Base-by-base conservation (phyloP, 2,888 invertebrate species). In the Dusona sp. region DNA sequence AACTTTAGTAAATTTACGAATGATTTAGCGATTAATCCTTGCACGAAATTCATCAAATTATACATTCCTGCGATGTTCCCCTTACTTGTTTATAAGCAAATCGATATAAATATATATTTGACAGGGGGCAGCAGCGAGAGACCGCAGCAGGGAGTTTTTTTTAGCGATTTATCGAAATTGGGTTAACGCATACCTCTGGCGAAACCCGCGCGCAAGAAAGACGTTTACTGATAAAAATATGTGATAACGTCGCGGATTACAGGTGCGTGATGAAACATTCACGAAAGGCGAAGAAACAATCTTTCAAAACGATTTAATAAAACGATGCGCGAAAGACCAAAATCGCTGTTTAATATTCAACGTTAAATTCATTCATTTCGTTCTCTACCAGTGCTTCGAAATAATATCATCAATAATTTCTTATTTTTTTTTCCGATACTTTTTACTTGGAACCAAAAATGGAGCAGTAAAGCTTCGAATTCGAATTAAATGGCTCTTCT, bases 161-260 rank as follows among this genome's bases (percentile, higher is more conserved):
- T 79, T 65, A 78, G 73, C 79, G 70, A 85, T 79, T 65, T 79
- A 70, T 75, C 57, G 75, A 72, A 85, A 85, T 85, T 85, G 79
- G 85, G 82, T 83, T 85, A 82, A 79, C 78, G 67, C 78, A 64
- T 78, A 83, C 61, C n/a, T 64, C 9, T 8, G 13, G 29, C 61
- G 16, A 4, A 16, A 25, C 13, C 61, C 29, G 29, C 61, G 25
- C 29, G 29, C 61, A 25, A 57, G 57, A 61, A 29, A 61, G 29
- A 61, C 61, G 16, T 73, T 48, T 64, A 65, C 79, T 79, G 79
- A 79, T 79, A 80, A 80, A 77, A 48, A 64, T 29, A 38, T 22
- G 72, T 38, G 80, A 80, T 80, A 80, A 80, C 80, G 64, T 57
- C 38, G 57, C 45, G 61, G 70, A 81, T 74, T 74, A 67, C 73